phyloP scores from a whole-genome alignment of 2,113 vertebrate genomes.

The Dolichallabes microphthalmus region DNA sequence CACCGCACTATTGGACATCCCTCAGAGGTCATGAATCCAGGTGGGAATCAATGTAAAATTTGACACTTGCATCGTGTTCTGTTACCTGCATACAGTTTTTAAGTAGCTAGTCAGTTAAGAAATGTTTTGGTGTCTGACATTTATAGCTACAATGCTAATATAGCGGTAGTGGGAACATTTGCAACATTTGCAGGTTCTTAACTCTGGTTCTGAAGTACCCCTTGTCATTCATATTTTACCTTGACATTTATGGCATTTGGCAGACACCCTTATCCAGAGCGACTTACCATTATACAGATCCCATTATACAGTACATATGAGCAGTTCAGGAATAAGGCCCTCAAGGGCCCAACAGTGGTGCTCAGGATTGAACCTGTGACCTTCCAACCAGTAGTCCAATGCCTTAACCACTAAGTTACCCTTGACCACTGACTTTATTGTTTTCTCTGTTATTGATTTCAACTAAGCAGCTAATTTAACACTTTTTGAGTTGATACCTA shows the following conservation, averaged over 20 bases:
- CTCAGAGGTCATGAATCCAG: constrained; percentile 85
- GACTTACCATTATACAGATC: no score
- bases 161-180: not conserved
- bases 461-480: not conserved
- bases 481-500: not conserved
- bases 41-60: constrained; percentile 64
- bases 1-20: constrained; percentile 82
- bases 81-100: not conserved
- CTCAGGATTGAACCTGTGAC: no score
- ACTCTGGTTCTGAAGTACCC: not conserved
- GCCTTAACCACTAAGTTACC: no score
- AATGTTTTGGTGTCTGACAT: not conserved
- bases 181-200: not conserved
- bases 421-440: no score
- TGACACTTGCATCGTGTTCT: not conserved
- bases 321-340: no score
- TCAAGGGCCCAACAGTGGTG: no score
- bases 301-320: no score
- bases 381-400: no score
- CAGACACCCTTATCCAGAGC: no score
- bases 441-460: not conserved
- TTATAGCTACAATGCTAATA: not conserved
- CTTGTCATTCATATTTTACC: not conserved
- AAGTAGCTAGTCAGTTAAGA: not conserved
- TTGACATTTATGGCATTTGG: no score